Conservation (phyloP, 2,888 invertebrate species). For the Atrina japonica region DNA sequence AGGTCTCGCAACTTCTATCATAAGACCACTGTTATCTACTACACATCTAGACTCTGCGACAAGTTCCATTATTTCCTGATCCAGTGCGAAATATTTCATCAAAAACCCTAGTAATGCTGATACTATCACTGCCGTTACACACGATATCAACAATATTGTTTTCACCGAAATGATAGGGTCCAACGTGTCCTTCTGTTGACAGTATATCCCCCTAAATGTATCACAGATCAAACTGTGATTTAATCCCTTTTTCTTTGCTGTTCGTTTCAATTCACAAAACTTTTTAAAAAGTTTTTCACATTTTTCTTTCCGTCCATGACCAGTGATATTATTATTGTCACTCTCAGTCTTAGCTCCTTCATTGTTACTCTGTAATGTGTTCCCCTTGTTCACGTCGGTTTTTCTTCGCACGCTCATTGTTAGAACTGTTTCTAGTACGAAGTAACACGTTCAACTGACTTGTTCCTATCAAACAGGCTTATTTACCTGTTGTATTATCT, state of each 20-base stretch:
- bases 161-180: too few species aligned
- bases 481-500: slow-evolving; percentile 3
- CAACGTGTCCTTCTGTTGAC: too few species aligned
- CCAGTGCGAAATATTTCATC: slow-evolving; percentile 19
- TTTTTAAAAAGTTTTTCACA: slow-evolving; percentile 8
- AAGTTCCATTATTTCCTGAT: slow-evolving; percentile 32
- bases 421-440: not conserved
- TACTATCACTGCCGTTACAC: too few species aligned
- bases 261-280: slow-evolving; percentile 13
- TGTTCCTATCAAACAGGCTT: not conserved
- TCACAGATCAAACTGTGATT: slow-evolving; percentile 23
- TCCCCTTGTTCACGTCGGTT: too few species aligned
- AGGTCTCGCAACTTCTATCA: slow-evolving; percentile 85
- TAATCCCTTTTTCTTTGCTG: slow-evolving; percentile 34
- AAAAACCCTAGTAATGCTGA: slow-evolving; percentile 12
- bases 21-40: slow-evolving; percentile 54
- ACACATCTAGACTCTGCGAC: slow-evolving; percentile 52
- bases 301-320: not conserved
- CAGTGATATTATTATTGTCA: not conserved
- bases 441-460: not conserved
- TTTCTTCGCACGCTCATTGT: too few species aligned
- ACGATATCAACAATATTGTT: too few species aligned
- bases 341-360: not conserved
- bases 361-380: not conserved
- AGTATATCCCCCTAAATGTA: slow-evolving; percentile 10